Evolutionary conservation across 2,113 vertebrate genomes (phyloP).

Genomic region (Piaya cayana): DNA sequence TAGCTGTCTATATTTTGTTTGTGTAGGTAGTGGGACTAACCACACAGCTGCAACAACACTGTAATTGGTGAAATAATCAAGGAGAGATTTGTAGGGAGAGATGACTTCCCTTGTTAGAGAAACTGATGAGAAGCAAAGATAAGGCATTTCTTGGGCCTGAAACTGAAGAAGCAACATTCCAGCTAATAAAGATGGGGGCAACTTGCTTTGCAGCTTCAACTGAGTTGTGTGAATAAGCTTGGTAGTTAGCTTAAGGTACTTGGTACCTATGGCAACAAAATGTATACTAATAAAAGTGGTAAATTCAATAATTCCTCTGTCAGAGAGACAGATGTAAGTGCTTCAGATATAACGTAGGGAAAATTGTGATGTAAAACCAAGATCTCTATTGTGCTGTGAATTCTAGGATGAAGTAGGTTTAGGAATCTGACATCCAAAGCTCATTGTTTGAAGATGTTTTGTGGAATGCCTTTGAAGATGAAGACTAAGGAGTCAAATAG

Average conservation of each 20-base stretch:
- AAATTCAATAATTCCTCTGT: not conserved
- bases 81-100: not conserved
- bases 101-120: not conserved
- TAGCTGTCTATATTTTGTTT: not conserved
- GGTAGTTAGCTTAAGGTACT: not conserved
- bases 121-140: not conserved
- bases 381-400: not conserved
- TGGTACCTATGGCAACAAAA: not conserved
- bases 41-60: not conserved
- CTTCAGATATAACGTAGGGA: not conserved
- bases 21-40: not conserved
- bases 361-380: not conserved
- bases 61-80: not conserved
- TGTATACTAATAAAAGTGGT: not conserved
- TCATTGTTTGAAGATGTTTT: constrained; percentile 52
- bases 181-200: not conserved
- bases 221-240: not conserved
- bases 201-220: not conserved
- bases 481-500: constrained; percentile 44
- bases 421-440: constrained; percentile 25
- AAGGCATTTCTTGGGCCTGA: not conserved
- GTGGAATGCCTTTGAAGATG: constrained; percentile 67
- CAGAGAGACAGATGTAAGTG: not conserved
- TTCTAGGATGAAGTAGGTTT: not conserved
- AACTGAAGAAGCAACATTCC: constrained; percentile 10